A percentile compares a stretch with the other conserved stretches of the same genome.
These are phyloP conservation scores for Acrobasis repandana DNA, from an alignment of 2,888 invertebrate genomes.

Conservation along the genomic window DNA sequence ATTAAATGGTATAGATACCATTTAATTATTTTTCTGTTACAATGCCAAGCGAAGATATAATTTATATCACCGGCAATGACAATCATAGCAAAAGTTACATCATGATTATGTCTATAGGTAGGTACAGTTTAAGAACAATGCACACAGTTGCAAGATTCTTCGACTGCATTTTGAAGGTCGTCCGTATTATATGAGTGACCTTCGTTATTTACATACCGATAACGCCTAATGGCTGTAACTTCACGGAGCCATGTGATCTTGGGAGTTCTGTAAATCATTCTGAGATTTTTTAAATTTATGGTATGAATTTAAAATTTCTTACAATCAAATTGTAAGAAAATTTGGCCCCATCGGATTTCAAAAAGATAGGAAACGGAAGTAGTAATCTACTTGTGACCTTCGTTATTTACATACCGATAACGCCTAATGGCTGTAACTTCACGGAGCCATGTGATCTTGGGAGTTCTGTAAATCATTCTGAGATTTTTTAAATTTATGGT, in stretches of 20 bases:
- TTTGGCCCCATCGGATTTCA: too few species aligned
- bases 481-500: constrained; percentile 8
- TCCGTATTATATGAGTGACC: constrained; percentile 11
- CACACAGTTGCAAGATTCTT: constrained; percentile 15
- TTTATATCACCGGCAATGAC: not conserved
- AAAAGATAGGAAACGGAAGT: too few species aligned
- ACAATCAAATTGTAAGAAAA: too few species aligned
- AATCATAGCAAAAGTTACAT: not conserved
- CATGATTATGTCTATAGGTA: not conserved
- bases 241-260: constrained; percentile 16
- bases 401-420: constrained; percentile 19
- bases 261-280: not conserved
- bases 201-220: constrained; percentile 19
- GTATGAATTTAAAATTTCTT: not conserved
- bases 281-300: constrained; percentile 12
- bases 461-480: not conserved
- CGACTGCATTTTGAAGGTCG: constrained; percentile 22
- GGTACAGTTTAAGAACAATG: constrained; percentile 19
- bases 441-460: constrained; percentile 16
- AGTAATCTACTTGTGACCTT: constrained; percentile 18
- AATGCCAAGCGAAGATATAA: not conserved
- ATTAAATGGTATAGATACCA: too few species aligned
- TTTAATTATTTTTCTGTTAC: too few species aligned
- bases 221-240: constrained; percentile 16
- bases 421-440: constrained; percentile 15